Evolutionary conservation across 2,888 invertebrate genomes (phyloP).

Genomic region (Stenichneumon culpator): DNA sequence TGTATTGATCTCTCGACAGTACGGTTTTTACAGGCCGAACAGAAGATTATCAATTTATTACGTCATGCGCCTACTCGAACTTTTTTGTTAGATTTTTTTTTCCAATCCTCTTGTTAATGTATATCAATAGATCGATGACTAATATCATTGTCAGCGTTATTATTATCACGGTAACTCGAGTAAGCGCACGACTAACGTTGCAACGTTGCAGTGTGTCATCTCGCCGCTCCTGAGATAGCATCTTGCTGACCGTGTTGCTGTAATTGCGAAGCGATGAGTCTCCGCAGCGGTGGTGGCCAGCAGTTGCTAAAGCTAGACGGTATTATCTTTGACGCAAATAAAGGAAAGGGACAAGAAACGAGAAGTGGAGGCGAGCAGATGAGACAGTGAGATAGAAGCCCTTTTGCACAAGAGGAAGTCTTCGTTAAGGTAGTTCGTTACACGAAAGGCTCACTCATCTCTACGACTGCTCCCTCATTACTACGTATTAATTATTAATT

Average conservation of each 20-base stretch:
- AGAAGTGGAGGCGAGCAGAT: slow-evolving; percentile 12
- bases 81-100: neutral
- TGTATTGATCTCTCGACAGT: neutral
- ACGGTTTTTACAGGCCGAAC: too few relatives aligned
- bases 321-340: slow-evolving; percentile 48
- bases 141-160: slow-evolving; percentile 1
- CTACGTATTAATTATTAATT: slow-evolving; percentile 61
- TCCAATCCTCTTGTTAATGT: neutral
- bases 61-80: neutral
- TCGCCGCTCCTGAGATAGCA: slow-evolving; percentile 68
- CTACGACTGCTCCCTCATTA: slow-evolving; percentile 55
- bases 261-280: slow-evolving; percentile 73
- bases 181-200: slow-evolving; percentile 64
- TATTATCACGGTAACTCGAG: slow-evolving; percentile 6
- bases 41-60: neutral
- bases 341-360: slow-evolving; percentile 20
- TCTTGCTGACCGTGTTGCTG: slow-evolving; percentile 73
- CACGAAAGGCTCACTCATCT: slow-evolving; percentile 48
- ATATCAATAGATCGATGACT: neutral
- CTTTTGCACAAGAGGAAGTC: slow-evolving; percentile 56
- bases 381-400: slow-evolving; percentile 40
- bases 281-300: slow-evolving; percentile 56
- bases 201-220: slow-evolving; percentile 71
- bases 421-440: slow-evolving; percentile 78
- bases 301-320: slow-evolving; percentile 30